Evolutionary conservation across 2,797 vertebrate genomes (phyloP).

Genomic region (Helicolenus hilgendorfi): DNA sequence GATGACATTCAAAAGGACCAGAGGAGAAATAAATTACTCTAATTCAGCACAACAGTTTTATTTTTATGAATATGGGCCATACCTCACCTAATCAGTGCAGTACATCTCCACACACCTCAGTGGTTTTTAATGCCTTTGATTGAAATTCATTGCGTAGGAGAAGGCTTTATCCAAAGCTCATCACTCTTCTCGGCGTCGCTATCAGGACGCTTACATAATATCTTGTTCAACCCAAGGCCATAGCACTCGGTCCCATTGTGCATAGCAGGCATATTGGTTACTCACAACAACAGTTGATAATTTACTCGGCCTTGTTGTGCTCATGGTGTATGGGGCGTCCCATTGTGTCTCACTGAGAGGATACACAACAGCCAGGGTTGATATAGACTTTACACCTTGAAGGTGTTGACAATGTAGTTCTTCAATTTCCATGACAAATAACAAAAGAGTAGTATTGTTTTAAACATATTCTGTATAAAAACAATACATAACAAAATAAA

Average conservation of each 20-base stretch:
- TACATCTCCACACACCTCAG: slow-evolving; percentile 48
- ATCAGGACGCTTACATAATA: slow-evolving; percentile 51
- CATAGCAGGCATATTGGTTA: slow-evolving; percentile 18
- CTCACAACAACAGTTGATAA: slow-evolving; percentile 34
- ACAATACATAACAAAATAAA: neutral
- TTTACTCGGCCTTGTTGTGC: slow-evolving; percentile 31
- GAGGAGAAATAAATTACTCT: slow-evolving; percentile 1
- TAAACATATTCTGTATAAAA: neutral
- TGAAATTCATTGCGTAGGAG: slow-evolving; percentile 59
- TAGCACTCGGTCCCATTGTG: slow-evolving; percentile 33
- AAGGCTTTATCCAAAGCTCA: slow-evolving; percentile 54
- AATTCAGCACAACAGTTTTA: slow-evolving; percentile 13
- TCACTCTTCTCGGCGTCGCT: slow-evolving; percentile 34
- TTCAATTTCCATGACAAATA: neutral
- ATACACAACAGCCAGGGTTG: slow-evolving; percentile 11
- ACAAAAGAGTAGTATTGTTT: neutral
- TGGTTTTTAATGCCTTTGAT: slow-evolving; percentile 58
- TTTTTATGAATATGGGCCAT: slow-evolving; percentile 32
- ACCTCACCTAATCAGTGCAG: slow-evolving; percentile 36
- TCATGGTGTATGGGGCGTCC: neutral
- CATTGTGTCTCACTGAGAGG: slow-evolving; percentile 14
- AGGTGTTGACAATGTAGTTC: neutral
- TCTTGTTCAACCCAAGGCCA: slow-evolving; percentile 67
- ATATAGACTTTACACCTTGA: neutral
- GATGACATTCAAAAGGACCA: slow-evolving; percentile 4